A percentile compares a stretch with the other conserved stretches of the same genome.
Evolutionary conservation across 2,113 vertebrate species (phyloP).

Genomic region (Engraulis encrasicolus): DNA sequence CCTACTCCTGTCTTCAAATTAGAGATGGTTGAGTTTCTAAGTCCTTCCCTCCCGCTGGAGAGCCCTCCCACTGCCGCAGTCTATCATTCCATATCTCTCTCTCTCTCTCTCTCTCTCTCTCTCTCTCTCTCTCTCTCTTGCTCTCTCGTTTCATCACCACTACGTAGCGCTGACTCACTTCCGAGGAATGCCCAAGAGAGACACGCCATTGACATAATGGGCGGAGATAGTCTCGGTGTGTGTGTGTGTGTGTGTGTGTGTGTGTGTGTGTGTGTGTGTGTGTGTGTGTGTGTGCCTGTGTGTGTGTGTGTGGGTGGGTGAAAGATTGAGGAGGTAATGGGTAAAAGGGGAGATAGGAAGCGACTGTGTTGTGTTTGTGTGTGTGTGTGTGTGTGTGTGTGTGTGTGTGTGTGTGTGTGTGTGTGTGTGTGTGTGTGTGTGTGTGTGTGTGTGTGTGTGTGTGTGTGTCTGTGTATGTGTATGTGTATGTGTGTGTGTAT

Average conservation of each 20-base stretch:
- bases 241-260: slow-evolving; percentile 3
- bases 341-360: too few species aligned
- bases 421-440: background rate
- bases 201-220: background rate
- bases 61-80: background rate
- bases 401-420: background rate
- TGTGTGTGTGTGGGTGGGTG: too few species aligned
- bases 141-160: background rate
- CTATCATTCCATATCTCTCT: too few species aligned
- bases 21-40: background rate
- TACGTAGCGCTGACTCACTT: background rate
- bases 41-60: background rate
- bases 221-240: background rate
- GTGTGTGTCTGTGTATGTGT: too few species aligned
- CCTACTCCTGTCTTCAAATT: background rate
- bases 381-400: too few species aligned
- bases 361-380: too few species aligned
- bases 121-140: background rate
- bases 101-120: background rate
- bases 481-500: too few species aligned
- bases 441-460: slow-evolving; percentile 21
- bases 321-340: too few species aligned
- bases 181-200: background rate
- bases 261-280: background rate
- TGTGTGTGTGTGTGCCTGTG: too few species aligned